phyloP scores from a whole-genome alignment of 2,113 vertebrate species.

The Megaleporinus macrocephalus region DNA sequence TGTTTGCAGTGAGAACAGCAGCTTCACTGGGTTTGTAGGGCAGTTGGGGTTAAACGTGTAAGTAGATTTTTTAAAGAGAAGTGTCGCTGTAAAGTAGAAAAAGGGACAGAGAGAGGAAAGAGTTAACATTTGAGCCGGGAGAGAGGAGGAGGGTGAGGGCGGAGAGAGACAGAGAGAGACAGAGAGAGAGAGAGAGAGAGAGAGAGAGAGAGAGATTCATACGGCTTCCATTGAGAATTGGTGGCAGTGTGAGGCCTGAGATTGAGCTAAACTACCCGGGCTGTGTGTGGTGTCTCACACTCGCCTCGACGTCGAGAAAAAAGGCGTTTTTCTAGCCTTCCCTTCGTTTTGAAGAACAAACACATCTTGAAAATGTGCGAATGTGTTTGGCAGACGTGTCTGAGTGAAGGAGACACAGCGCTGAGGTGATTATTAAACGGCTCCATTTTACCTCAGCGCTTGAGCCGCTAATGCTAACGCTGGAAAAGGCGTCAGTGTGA shows the following conservation, averaged over 20 bases:
- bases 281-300: neutral
- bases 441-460: neutral
- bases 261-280: constrained; percentile 50
- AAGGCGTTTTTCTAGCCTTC: neutral
- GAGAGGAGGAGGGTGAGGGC: constrained; percentile 39
- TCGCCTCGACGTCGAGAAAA: neutral
- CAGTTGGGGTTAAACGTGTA: no score
- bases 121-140: constrained; percentile 51
- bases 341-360: neutral
- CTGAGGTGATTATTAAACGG: neutral
- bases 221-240: constrained; percentile 59
- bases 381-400: neutral
- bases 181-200: neutral
- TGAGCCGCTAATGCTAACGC: neutral
- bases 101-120: constrained; percentile 32
- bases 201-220: neutral
- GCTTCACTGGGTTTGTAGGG: no score
- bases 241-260: constrained; percentile 49
- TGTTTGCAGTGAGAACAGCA: no score
- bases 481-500: neutral
- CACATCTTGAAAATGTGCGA: neutral
- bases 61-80: no score
- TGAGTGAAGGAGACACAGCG: neutral
- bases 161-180: neutral
- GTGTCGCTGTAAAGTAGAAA: no score